Evolutionary conservation across 1,140 invertebrate genomes (phyloP).

Genomic region (Drosophila nigromelanica): DNA sequence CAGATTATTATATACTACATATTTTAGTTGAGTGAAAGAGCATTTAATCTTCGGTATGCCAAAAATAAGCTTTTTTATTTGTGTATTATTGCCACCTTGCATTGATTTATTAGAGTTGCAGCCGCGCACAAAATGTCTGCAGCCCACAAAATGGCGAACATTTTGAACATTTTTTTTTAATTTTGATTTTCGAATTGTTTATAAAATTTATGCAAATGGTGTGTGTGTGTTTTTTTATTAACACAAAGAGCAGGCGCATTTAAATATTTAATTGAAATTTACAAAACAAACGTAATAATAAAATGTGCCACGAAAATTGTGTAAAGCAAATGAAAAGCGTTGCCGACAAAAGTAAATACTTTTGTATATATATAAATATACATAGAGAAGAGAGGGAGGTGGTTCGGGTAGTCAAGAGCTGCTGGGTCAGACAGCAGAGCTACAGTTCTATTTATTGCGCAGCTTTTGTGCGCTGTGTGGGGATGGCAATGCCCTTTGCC

Average conservation of each 20-base stretch:
- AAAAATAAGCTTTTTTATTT: background rate
- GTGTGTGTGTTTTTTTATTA: constrained; percentile 46
- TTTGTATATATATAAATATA: constrained; percentile 23
- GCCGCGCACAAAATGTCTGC: constrained; percentile 37
- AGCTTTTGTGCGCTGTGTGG: constrained; percentile 69
- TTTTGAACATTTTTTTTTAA: background rate
- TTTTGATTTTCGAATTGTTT: constrained; percentile 39
- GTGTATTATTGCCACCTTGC: constrained; percentile 29
- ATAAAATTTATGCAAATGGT: constrained; percentile 66
- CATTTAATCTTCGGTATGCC: background rate
- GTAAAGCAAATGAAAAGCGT: constrained; percentile 38
- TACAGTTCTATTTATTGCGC: constrained; percentile 74
- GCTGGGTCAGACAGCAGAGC: constrained; percentile 47
- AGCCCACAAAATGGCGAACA: constrained; percentile 38
- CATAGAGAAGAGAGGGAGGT: background rate
- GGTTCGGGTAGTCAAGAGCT: constrained; percentile 37
- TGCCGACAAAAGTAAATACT: constrained; percentile 6
- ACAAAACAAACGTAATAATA: constrained; percentile 42
- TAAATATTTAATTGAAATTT: constrained; percentile 79
- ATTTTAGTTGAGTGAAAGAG: background rate
- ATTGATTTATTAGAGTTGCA: constrained; percentile 42
- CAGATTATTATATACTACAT: too few species aligned
- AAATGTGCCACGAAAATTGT: constrained; percentile 49
- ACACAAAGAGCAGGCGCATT: constrained; percentile 38
- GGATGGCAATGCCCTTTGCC: constrained; percentile 81